phyloP scores from a whole-genome alignment of 2,797 vertebrate genomes.

The Clarias laeviceps region DNA sequence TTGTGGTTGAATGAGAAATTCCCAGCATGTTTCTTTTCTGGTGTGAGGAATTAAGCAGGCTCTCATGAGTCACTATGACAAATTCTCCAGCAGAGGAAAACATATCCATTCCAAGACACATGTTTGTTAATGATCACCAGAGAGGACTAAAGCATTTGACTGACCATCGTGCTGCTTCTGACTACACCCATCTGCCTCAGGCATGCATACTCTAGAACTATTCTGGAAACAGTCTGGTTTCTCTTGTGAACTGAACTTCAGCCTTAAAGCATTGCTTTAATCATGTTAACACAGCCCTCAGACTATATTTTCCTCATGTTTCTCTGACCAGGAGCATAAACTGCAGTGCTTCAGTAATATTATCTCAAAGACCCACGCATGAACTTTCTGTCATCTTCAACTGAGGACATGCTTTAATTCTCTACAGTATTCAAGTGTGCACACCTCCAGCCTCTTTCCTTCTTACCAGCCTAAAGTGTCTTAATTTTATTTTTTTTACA shows the following conservation, averaged over 20 bases:
- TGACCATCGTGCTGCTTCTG: conserved; percentile 22
- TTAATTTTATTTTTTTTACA: too few species aligned
- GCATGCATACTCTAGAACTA: conserved; percentile 29
- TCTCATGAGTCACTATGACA: conserved; percentile 39
- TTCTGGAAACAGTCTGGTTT: conserved; percentile 11
- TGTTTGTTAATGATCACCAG: conserved; percentile 29
- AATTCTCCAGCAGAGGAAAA: conserved; percentile 40
- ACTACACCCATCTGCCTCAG: conserved; percentile 32
- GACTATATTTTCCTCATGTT: background rate
- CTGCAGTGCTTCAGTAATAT: background rate
- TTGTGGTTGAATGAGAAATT: conserved; percentile 8
- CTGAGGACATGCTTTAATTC: background rate
- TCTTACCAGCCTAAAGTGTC: too few species aligned
- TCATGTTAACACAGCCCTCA: background rate
- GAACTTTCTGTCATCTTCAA: background rate
- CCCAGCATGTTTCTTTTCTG: background rate
- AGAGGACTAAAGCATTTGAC: conserved; percentile 24
- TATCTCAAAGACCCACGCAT: background rate
- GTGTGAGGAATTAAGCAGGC: conserved; percentile 17
- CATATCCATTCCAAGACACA: conserved; percentile 6
- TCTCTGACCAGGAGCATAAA: background rate
- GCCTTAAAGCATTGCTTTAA: background rate
- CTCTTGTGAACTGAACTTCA: background rate
- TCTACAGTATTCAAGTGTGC: background rate
- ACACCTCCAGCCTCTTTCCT: too few species aligned